phyloP scores from a whole-genome alignment of 1,140 invertebrate species.

The Steinernema khuongi region DNA sequence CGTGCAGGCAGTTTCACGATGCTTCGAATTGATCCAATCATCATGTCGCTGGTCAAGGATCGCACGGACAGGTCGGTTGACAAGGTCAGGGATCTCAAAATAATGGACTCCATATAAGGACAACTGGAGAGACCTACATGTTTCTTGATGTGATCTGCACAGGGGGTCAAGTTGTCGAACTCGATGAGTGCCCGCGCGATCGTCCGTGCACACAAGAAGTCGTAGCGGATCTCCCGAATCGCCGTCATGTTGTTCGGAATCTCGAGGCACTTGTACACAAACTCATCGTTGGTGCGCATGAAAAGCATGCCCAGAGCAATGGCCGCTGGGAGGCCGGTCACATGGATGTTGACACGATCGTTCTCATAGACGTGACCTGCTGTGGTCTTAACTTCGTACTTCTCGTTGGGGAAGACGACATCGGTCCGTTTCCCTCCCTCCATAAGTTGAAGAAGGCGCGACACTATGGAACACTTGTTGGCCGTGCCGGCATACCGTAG shows the following conservation, averaged over 20 bases:
- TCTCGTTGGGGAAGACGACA: background rate
- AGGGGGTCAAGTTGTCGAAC: background rate
- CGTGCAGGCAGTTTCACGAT: background rate
- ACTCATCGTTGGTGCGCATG: background rate
- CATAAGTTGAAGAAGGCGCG: background rate
- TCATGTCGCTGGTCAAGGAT: conserved; percentile 5
- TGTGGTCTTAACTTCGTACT: background rate
- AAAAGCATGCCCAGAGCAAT: conserved; percentile 4
- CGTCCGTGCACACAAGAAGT: background rate
- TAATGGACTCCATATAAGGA: background rate
- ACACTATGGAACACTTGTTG: background rate
- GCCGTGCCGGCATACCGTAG: background rate
- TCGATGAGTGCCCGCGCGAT: background rate
- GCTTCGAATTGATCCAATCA: background rate
- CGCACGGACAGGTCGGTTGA: background rate
- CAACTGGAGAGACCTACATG: background rate
- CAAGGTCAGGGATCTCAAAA: background rate
- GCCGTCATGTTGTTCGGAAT: background rate
- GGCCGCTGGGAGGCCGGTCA: background rate
- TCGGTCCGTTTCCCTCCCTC: background rate
- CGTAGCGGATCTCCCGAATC: background rate
- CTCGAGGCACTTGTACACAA: background rate
- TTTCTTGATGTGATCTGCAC: background rate
- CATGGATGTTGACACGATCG: conserved; percentile 12
- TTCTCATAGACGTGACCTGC: background rate